Conservation (phyloP, 2,888 invertebrate genomes). For the Acleris sparsana region DNA sequence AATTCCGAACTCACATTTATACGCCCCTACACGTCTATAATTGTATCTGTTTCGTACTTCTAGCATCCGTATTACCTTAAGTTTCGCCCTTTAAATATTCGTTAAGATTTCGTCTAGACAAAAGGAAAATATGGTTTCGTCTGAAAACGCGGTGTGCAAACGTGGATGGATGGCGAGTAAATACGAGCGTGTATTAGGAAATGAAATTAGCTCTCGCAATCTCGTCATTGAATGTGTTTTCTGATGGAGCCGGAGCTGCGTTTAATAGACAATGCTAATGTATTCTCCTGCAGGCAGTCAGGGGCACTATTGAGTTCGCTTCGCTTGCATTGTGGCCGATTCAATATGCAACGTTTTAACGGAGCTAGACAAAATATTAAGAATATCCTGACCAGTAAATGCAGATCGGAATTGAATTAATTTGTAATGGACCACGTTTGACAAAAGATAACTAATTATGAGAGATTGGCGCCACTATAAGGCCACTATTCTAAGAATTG, state of each 20-base stretch:
- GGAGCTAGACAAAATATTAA: constrained; percentile 9
- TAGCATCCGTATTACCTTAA: constrained; percentile 38
- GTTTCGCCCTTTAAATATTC: constrained; percentile 73
- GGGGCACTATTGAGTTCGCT: constrained; percentile 40
- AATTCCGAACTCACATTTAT: constrained; percentile 66
- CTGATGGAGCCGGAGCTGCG: constrained; percentile 40
- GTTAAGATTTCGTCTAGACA: constrained; percentile 83
- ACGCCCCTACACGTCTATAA: constrained; percentile 48
- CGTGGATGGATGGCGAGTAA: constrained; percentile 73
- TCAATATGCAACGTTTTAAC: constrained; percentile 16
- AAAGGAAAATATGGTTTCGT: constrained; percentile 79
- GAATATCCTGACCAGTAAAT: background rate
- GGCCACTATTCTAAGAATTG: no score
- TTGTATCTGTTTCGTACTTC: constrained; percentile 47
- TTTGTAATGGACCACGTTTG: no score
- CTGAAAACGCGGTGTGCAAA: constrained; percentile 74
- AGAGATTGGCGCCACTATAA: no score
- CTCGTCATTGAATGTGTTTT: constrained; percentile 42
- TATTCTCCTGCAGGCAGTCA: constrained; percentile 33
- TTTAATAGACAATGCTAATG: constrained; percentile 40
- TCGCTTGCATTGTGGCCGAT: constrained; percentile 43
- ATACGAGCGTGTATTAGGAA: constrained; percentile 75
- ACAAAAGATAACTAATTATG: no score
- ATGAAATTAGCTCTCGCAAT: constrained; percentile 75
- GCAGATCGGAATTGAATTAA: background rate